Conservation (phyloP, 2,888 invertebrate species). For the Byasa hedistus region DNA sequence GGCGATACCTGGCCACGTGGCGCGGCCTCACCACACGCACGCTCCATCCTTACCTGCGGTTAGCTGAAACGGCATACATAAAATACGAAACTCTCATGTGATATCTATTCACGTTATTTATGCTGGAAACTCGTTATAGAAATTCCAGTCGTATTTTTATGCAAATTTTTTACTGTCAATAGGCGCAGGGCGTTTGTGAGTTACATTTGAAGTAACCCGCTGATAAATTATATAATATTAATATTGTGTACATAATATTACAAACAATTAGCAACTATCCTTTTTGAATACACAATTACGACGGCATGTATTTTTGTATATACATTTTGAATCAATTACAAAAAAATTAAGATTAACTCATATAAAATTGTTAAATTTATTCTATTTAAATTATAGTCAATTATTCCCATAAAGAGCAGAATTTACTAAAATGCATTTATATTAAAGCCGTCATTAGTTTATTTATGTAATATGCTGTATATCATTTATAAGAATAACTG, state of each 20-base stretch:
- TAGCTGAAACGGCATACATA: background rate
- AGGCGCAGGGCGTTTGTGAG: background rate
- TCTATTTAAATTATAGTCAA: background rate
- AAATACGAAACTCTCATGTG: background rate
- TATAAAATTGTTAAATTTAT: background rate
- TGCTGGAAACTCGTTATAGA: background rate
- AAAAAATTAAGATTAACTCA: too few species aligned
- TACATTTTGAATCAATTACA: too few species aligned
- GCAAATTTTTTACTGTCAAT: background rate
- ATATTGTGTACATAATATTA: too few species aligned
- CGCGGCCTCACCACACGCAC: slow-evolving; percentile 43
- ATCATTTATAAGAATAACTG: background rate
- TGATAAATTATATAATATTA: too few species aligned
- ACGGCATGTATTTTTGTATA: too few species aligned
- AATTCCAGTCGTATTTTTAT: slow-evolving; percentile 1
- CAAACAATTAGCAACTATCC: too few species aligned
- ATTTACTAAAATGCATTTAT: background rate
- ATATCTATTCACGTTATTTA: background rate
- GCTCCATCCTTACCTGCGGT: slow-evolving; percentile 18
- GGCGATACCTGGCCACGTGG: slow-evolving; percentile 78
- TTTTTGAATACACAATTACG: too few species aligned
- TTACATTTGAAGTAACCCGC: too few species aligned
- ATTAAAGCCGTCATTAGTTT: too few species aligned
- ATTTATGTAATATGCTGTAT: background rate
- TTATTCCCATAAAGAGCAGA: background rate